Base-by-base conservation (phyloP, 2,888 invertebrate species). In the Mesochorus sp. region DNA sequence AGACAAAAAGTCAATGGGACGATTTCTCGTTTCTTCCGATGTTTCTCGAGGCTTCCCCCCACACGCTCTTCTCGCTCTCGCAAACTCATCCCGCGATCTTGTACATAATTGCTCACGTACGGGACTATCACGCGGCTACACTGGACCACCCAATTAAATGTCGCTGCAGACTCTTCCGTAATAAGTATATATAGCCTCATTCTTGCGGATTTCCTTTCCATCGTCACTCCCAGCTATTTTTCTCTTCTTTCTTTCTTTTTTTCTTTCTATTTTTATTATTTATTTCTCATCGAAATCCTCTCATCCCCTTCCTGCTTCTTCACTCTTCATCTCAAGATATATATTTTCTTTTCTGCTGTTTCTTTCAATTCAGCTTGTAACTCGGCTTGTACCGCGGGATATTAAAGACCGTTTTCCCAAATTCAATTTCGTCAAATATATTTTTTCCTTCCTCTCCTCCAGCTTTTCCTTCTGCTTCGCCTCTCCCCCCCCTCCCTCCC, bases 91-190 rank as follows among this genome's bases (percentile, higher is more conserved):
- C 39, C 21, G 57, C 37, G 17, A 70, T 61, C 76, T 80, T 70
- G 75, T 76, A 76, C 66, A 82, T 82, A 82, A 82, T 82, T 82
- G 81, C 79, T 82, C 81, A 81, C 81, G 80, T 82, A 81, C 72
- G 79, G n/a, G 76, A 73, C 75, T 57, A 75, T 76, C 72, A 77
- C 73, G 51, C 77, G 77, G 80, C 76, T 61, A 47, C 34, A 74
- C 78, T 74, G 64, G 68, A 77, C 73, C 59, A 77, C 57, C 81
- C 81, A 82, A 82, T 82, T 81, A 82, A 81, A 81, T 66, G 78
- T 71, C 70, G 62, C 59, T 74, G 51, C 64, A 67, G 78, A 79
- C 78, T 66, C n/a, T n/a, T 44, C 12, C 66, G 66, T 59, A 64
- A 68, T 71, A 39, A n/a, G n/a, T n/a, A n/a, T 67, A 17, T 42